A percentile compares a stretch with the other conserved stretches of the same genome.
Evolutionary conservation across 2,113 vertebrate species (phyloP).

Genomic region (Albula goreensis): DNA sequence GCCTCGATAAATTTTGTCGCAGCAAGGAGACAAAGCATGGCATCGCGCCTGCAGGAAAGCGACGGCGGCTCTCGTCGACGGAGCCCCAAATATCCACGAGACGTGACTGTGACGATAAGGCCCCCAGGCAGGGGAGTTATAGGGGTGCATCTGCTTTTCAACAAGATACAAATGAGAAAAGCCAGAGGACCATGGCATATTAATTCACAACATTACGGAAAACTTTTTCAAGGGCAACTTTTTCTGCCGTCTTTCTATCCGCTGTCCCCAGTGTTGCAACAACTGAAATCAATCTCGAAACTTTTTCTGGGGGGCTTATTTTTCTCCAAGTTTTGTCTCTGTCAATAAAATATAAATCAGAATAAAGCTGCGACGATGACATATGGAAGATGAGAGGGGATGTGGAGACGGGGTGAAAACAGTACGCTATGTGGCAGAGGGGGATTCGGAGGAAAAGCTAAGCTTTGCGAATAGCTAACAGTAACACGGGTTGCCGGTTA

Average conservation of each 20-base stretch:
- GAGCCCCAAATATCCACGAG: neutral
- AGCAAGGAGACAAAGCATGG: neutral
- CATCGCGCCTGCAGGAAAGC: too few relatives aligned
- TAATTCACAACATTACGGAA: neutral
- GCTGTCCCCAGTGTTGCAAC: neutral
- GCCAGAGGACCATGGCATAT: conserved; percentile 13
- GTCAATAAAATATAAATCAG: conserved; percentile 20
- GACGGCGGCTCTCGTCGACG: neutral
- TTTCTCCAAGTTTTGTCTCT: neutral
- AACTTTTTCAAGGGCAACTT: neutral
- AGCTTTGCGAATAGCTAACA: conserved; percentile 25
- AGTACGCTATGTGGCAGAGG: neutral
- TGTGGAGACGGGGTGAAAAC: too few relatives aligned
- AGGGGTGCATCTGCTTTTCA: neutral
- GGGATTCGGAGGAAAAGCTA: conserved; percentile 30
- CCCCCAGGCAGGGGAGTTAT: neutral
- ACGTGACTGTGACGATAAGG: neutral
- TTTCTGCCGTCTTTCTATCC: neutral
- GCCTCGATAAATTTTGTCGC: neutral
- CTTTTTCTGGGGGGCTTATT: neutral
- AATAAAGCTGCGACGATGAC: conserved; percentile 16
- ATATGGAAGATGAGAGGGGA: conserved; percentile 6
- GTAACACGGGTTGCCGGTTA: conserved; percentile 33
- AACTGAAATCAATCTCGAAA: conserved; percentile 16
- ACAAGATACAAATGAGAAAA: neutral